Evolutionary conservation across 2,797 vertebrate species (phyloP), one percentile per base, ranked within the genome.

Genomic region (Brotula barbata): DNA sequence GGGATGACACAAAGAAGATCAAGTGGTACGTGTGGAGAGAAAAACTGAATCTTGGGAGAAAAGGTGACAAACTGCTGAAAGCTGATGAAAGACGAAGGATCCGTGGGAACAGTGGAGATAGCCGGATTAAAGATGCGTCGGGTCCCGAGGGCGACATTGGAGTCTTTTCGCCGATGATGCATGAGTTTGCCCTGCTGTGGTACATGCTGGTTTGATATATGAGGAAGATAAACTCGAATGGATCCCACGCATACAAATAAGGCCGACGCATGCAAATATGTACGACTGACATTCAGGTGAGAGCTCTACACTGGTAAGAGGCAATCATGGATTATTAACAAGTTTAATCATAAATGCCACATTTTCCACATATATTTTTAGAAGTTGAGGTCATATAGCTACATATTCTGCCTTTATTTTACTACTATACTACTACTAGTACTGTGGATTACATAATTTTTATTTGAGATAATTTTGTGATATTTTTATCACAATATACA

Each of bases 221-320:
- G 48, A 51, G 75, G 62, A 69, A 73, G 54, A 46, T 28, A 2
- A 9, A 33, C n/a, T 41, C 7, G 16, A 69, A 61, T 60, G 48
- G 68, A 53, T 17, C 59, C 10, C 13, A 5, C 0, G 41, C 45
- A 76, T 73, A 58, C 48, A 73, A 66, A 81, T 77, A 71, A 76
- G 23, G 68, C 5, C 1, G 23, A 56, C 25, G 2, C 49, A 33
- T 53, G 40, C 33, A 42, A 49, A 71, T 48, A 40, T 56, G 25
- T 16, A 59, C 49, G n/a, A 22, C 58, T 64, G 65, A 51, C 17
- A 9, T 58, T 68, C 60, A 79, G 86, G 87, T 90, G 65, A 87
- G 85, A 54, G 31, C n/a, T 16, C 23, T 59, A 3, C 6, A 12
- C 6, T 19, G 25, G 13, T 28, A 13, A 55, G 28, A 65, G 16